These are phyloP conservation scores for Amblyopsis rosae DNA, from an alignment of 2,113 vertebrate species.

Conservation along the genomic window DNA sequence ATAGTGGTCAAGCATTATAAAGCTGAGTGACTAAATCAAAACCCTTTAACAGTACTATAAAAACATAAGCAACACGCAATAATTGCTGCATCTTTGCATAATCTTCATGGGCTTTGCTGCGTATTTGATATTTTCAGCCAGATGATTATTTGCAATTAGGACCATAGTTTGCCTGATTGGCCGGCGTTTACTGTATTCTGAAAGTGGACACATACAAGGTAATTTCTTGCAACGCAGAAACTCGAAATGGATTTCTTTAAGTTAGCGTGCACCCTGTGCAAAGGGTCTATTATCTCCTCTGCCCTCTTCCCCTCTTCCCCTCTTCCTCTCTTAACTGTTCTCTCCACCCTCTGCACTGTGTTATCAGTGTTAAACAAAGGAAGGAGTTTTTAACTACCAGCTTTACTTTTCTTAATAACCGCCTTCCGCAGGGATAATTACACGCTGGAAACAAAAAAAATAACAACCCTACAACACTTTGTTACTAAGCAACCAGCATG, in stretches of 20 bases:
- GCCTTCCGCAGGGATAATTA: constrained; percentile 61
- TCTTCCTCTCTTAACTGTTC: constrained; percentile 57
- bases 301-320: constrained; percentile 40
- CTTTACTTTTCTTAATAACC: constrained; percentile 68
- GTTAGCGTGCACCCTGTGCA: constrained; percentile 20
- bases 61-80: background rate
- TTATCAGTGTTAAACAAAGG: constrained; percentile 71
- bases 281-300: background rate
- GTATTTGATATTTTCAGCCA: constrained; percentile 13
- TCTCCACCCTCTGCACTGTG: constrained; percentile 59
- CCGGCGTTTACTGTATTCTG: background rate
- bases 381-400: constrained; percentile 61
- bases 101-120: constrained; percentile 11
- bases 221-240: constrained; percentile 14
- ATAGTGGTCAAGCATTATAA: constrained; percentile 2
- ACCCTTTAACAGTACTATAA: constrained; percentile 7
- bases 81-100: constrained; percentile 17
- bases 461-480: constrained; percentile 17
- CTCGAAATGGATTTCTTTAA: constrained; percentile 2
- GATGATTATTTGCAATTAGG: constrained; percentile 38
- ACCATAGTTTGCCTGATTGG: constrained; percentile 25
- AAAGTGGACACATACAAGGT: background rate
- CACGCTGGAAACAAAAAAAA: constrained; percentile 48
- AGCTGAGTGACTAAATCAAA: constrained; percentile 18
- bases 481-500: constrained; percentile 53